Base-by-base conservation (phyloP, 1,140 invertebrate species). In the Rhopalosiphum padi region DNA sequence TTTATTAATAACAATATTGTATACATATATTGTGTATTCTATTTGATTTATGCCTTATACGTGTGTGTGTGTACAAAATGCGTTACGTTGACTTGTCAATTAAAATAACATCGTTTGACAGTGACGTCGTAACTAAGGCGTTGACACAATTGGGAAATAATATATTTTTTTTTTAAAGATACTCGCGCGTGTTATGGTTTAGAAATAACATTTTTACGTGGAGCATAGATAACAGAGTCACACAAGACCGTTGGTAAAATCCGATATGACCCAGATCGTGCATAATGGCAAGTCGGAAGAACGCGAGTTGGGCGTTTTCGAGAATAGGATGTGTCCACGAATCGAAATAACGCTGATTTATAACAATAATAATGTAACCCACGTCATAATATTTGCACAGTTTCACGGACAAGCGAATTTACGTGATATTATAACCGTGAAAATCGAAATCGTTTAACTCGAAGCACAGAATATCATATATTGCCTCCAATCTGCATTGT, bases 211-310 rank as follows among this genome's bases (percentile, higher is more conserved):
- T n/a, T 68, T 68, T 68, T 68, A 30, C 30, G 15, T 15, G 3
- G 30, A n/a, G 60, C 30, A 68, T 30, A 68, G 15, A 68, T 48
- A 30, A 25, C 60, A 15, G 37, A 6, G 35, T 8, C 41, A 25
- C 35, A 23, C 35, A 23, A 41, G 41, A 90, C 46, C 87, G 37
- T 35, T 22, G 37, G 22, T 9, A 90, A 90, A 90, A 90, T 90
- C 51, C 88, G 88, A 90, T 90, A 90, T 90, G 88, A 90, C 88
- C 88, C 37, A 90, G 51, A 41, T 90, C 21, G 23, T 18, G n/a
- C 3, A 30, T 68, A n/a, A 68, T 30, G 23, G 60, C 60, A 30
- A 35, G 48, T 37, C 87, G 46, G 48, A 11, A 6, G 87, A 53
- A 89, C 87, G 41, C 21, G 30, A 43, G 22, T 35, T 43, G 85